phyloP scores from a whole-genome alignment of 2,113 vertebrate species.

The Furnarius figulus region DNA sequence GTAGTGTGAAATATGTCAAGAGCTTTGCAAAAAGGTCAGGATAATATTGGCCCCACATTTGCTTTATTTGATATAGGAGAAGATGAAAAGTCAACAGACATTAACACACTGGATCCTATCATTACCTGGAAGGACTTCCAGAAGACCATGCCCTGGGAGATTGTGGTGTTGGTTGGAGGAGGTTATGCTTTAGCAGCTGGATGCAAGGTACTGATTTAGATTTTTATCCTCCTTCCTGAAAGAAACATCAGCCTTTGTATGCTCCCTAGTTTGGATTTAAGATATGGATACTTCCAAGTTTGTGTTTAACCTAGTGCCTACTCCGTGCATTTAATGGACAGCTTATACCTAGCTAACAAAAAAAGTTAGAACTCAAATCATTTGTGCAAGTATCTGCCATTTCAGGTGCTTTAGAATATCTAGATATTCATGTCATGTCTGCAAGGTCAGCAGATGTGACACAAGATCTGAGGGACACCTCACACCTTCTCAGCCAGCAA shows the following conservation, averaged over 20 bases:
- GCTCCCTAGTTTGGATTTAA: neutral
- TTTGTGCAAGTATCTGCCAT: neutral
- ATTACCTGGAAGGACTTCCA: constrained; percentile 99
- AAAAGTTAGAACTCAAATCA: neutral
- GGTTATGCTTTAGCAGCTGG: constrained; percentile 96
- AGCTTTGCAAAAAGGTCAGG: neutral
- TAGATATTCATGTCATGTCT: neutral
- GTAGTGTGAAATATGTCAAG: neutral
- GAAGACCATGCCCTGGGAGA: constrained; percentile 99
- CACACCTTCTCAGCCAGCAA: neutral
- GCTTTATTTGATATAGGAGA: constrained; percentile 35
- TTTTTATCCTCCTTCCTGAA: neutral
- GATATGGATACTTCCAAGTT: neutral
- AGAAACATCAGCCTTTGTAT: neutral
- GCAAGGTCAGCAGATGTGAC: neutral
- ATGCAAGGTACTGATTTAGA: constrained; percentile 84
- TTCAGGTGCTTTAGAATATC: neutral
- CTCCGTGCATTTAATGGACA: neutral
- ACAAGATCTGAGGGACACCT: neutral
- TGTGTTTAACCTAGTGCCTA: neutral
- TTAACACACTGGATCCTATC: constrained; percentile 82
- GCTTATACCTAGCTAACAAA: neutral
- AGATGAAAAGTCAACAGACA: constrained; percentile 31
- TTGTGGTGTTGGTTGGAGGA: constrained; percentile 96
- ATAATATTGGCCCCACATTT: neutral